These are phyloP conservation scores for Falco rusticolus DNA, from an alignment of 2,797 vertebrate genomes.

Conservation along the genomic window DNA sequence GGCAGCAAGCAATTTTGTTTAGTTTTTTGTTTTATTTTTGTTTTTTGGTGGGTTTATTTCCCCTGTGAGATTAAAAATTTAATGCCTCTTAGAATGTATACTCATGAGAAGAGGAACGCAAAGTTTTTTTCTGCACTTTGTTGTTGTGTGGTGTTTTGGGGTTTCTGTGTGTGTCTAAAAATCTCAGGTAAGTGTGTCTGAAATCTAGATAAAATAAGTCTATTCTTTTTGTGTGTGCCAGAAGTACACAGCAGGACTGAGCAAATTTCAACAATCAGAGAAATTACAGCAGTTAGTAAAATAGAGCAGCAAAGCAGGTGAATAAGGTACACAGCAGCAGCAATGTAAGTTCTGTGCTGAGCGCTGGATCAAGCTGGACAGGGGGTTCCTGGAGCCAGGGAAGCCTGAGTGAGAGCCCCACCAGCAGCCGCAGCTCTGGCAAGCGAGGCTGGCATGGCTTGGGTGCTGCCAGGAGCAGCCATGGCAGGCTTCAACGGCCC, in stretches of 20 bases:
- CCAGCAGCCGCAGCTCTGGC: too few relatives aligned
- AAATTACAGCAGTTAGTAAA: background rate
- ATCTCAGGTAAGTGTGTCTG: background rate
- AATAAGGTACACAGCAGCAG: background rate
- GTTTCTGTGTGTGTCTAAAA: background rate
- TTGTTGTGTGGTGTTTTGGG: background rate
- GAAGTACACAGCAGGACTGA: background rate
- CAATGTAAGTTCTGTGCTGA: too few relatives aligned
- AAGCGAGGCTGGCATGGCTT: too few relatives aligned
- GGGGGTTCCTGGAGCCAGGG: too few relatives aligned
- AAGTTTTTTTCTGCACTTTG: background rate
- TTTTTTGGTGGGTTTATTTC: background rate
- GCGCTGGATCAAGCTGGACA: too few relatives aligned
- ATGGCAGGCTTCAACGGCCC: too few relatives aligned
- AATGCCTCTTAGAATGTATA: background rate
- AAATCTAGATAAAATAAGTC: background rate
- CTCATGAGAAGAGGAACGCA: background rate
- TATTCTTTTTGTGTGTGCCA: background rate
- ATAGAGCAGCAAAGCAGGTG: background rate
- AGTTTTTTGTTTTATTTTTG: background rate
- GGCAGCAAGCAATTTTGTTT: background rate
- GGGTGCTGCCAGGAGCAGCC: too few relatives aligned
- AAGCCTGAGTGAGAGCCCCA: too few relatives aligned
- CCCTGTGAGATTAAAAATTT: background rate
- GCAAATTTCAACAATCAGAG: background rate